Evolutionary conservation across 2,113 vertebrate species (phyloP), one percentile per base, ranked within the genome.

Genomic region (Corythornis vintsioides): DNA sequence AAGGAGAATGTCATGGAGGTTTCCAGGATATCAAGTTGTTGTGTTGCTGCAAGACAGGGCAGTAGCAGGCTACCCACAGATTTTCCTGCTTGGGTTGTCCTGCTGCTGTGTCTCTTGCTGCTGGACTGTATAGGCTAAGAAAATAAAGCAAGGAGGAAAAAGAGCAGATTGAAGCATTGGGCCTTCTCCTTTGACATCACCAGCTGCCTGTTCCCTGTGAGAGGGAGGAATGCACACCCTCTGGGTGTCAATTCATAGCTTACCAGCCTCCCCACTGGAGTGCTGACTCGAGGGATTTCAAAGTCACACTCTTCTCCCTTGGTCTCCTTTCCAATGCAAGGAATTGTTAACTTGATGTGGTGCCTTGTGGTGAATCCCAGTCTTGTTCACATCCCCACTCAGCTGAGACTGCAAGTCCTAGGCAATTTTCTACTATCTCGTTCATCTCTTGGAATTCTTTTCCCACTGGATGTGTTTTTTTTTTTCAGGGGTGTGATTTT

Each of bases 401-500:
- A 73, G 76, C 65, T 61, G 67, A 83, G 13, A 33, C 19, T 26
- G 52, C 91, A 83, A 47, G 35, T 64, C 86, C 42, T 85, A 79
- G 88, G 75, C 75, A 73, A 2, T 85, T 85, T 89, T 45, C 48
- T 86, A 3, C n/a, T 89, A 17, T 65, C 80, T 93, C 47, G 7
- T 85, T 89, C 50, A 73, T 61, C 60, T 91, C 52, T 43, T 83
- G 75, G 71, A 91, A 76, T 88, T 85, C 20, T 52, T 88, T 76
- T 73, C 47, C 28, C 4, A 11, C 63, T 73, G 90, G 83, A 85
- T 64, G 7, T 52, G 29, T 88, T 38, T 21, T 33, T 33, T 33
- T 33, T 96, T 93, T 93, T 71, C 66, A 72, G 81, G 92, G 83
- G 77, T 89, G 88, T 95, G 90, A 92, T 63, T 53, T 91, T 83